Base-by-base conservation (phyloP, 1,140 invertebrate genomes). In the Leptopilina boulardi region DNA sequence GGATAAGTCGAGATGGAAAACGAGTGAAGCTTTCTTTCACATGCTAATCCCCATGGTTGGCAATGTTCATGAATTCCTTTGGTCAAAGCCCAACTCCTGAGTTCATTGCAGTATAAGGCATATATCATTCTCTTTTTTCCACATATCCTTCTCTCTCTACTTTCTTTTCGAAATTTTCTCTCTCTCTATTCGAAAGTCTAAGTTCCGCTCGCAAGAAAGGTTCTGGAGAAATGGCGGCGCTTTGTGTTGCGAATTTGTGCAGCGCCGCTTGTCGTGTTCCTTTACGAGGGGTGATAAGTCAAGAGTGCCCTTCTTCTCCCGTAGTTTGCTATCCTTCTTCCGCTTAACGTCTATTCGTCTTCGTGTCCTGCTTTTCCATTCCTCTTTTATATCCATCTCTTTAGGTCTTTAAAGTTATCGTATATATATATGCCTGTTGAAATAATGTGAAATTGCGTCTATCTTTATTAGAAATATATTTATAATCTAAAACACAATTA, bases 51-150 rank as follows among this genome's bases (percentile, higher is more conserved):
- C 80, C 74, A 79, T 83, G 83, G 82, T 83, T 82, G 84, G 80
- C 86, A 87, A 83, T 83, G 83, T 87, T 88, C 86, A 86, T 88
- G 88, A 89, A 89, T 89, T 87, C 84, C 84, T 87, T 88, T 82
- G 87, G 87, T 88, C 88, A 89, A 88, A 88, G 87, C 84, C 78
- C 84, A 77, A 71, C 78, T 76, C 77, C 76, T 70, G 11, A 75
- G 42, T 79, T 82, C 78, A 78, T 78, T 74, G 78, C 78, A 76
- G 70, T 78, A 77, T 80, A 80, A 82, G 79, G 73, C 47, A 51
- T 51, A 51, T 18, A 51, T 51, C 47, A 51, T 82, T 77, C 81
- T 78, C 74, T 79, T 81, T 77, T 77, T 80, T 79, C 19, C 44
- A 70, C 74, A 74, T 82, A 75, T 75, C 77, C 70, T 80, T 79